phyloP scores from a whole-genome alignment of 2,888 invertebrate species.

The Ochropleura plecta region DNA sequence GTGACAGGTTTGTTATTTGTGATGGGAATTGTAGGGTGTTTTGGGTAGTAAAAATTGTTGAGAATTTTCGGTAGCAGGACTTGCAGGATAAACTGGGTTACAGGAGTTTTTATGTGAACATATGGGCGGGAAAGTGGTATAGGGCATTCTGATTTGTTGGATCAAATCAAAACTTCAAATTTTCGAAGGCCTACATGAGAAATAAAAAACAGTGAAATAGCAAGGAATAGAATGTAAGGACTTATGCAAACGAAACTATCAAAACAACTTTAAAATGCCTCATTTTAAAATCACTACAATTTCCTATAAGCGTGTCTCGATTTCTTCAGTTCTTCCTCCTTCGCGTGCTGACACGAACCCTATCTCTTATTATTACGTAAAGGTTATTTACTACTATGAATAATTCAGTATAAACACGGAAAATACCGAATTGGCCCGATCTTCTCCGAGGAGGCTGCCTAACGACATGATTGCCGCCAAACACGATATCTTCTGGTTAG shows the following conservation, averaged over 20 bases:
- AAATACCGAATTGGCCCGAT: conserved; percentile 54
- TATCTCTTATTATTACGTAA: conserved; percentile 63
- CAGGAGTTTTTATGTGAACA: neutral
- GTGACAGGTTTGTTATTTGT: neutral
- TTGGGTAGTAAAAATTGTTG: neutral
- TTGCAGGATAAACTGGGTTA: neutral
- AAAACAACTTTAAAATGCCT: conserved; percentile 29
- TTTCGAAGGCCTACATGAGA: neutral
- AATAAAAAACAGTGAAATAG: neutral
- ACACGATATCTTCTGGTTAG: conserved; percentile 60
- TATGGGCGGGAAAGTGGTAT: neutral
- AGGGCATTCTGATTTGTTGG: too few species aligned
- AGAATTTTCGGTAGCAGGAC: neutral
- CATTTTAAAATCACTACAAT: conserved; percentile 29
- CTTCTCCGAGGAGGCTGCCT: conserved; percentile 52
- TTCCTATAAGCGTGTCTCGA: conserved; percentile 39
- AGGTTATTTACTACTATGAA: conserved; percentile 52
- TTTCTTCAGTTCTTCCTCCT: conserved; percentile 57
- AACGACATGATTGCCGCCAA: conserved; percentile 62
- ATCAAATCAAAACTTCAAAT: neutral
- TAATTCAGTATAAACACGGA: conserved; percentile 67
- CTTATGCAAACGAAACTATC: neutral
- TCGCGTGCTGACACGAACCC: conserved; percentile 63
- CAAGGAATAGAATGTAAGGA: neutral
- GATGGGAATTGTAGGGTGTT: neutral